Evolutionary conservation across 2,113 vertebrate species (phyloP), one percentile per base, ranked within the genome.

Genomic region (Phycodurus eques): DNA sequence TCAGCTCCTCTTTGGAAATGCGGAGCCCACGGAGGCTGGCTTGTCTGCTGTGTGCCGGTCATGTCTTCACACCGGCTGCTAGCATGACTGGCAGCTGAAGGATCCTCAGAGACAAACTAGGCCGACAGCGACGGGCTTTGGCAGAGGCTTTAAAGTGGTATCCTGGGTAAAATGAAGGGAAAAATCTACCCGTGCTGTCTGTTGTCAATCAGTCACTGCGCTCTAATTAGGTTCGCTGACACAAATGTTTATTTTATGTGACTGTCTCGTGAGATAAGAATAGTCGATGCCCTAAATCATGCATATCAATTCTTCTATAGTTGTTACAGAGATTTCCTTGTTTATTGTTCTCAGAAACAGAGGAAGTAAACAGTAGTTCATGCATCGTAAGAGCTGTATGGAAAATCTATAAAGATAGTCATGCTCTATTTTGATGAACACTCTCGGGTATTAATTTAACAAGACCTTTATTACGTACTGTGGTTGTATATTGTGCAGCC

Each of bases 41-140:
- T 71, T 83, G 76, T 71, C 80, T 69, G 74, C 65, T 68, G 75
- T 33, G 46, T 73, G 83, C 81, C 85, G 83, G 80, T 87, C 80
- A 81, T 88, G 85, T 78, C 87, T 90, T 68, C 47, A 79, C 79
- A 86, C 85, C 80, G 83, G 87, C 90, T 88, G 87, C 79, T 82
- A 86, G 73, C 79, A 54, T 65, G 62, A 83, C 79, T 76, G 77
- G 79, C 85, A 85, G 74, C 76, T 78, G 80, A 85, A 42, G 13
- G 64, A 83, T 86, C 83, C 83, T 81, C 80, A 70, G 80, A 85
- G 87, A 87, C 75, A 74, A 75, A 82, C 75, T 75, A 85, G 85
- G 85, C 83, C 84, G 89, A 67, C 73, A 85, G 81, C 80, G 70
- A 39, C 76, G 71, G 79, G 81, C 83, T 73, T 81, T 87, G 88